Evolutionary conservation across 2,113 vertebrate species (phyloP).

Genomic region (Hystrix brachyura): DNA sequence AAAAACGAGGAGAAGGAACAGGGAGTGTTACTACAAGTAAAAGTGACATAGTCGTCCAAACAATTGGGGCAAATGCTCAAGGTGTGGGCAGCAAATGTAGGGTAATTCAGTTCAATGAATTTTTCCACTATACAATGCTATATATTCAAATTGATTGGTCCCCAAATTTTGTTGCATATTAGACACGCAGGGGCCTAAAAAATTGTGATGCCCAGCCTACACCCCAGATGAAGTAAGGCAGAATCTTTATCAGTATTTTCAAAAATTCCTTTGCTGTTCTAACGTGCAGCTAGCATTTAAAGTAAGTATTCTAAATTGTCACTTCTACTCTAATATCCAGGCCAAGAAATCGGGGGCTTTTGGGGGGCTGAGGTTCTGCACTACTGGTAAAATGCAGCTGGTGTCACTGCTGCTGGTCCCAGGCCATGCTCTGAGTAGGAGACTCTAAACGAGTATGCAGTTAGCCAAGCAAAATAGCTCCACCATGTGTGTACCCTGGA

Average conservation of each 20-base stretch:
- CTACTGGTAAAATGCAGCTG: neutral
- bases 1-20: neutral
- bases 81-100: neutral
- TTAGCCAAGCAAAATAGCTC: neutral
- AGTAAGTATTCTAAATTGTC: neutral
- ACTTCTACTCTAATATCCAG: neutral
- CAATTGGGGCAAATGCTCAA: neutral
- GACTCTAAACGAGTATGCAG: neutral
- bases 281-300: neutral
- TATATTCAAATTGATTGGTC: neutral
- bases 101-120: neutral
- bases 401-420: neutral
- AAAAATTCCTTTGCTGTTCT: neutral
- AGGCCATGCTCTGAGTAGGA: neutral
- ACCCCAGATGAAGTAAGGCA: neutral
- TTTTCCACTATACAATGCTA: neutral
- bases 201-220: neutral
- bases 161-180: conserved; percentile 14
- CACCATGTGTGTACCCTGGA: neutral
- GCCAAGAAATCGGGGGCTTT: neutral
- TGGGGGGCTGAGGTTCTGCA: neutral
- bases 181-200: neutral
- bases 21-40: neutral
- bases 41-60: neutral
- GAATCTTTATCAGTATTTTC: neutral